phyloP scores from a whole-genome alignment of 2,888 invertebrate species.

The Yponomeuta evonymella region DNA sequence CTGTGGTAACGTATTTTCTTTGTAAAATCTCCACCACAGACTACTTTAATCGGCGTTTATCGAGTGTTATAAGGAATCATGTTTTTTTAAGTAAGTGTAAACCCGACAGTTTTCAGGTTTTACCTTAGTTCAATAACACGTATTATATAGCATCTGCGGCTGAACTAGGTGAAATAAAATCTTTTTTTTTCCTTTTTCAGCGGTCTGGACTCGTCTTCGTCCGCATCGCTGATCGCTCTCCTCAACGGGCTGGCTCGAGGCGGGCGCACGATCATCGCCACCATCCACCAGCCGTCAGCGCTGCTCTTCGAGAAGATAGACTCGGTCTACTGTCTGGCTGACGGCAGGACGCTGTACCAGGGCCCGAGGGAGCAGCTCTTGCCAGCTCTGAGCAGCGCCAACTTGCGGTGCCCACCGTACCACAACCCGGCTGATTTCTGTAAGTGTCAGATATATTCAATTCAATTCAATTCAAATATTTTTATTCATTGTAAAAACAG shows the following conservation, averaged over 20 bases:
- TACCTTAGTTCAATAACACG: too few species aligned
- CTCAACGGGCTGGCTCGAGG: slow-evolving; percentile 88
- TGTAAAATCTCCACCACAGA: too few species aligned
- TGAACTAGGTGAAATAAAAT: too few species aligned
- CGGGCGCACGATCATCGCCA: slow-evolving; percentile 92
- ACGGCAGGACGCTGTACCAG: slow-evolving; percentile 89
- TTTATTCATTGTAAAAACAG: too few species aligned
- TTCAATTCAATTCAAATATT: too few species aligned
- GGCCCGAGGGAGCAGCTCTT: slow-evolving; percentile 84
- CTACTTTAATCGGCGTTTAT: too few species aligned
- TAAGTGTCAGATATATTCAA: slow-evolving; percentile 73
- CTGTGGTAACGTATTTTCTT: too few species aligned
- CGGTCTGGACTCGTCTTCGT: slow-evolving; percentile 92
- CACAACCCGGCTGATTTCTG: slow-evolving; percentile 98
- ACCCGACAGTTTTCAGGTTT: too few species aligned
- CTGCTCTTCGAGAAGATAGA: slow-evolving; percentile 95
- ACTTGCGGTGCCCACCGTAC: slow-evolving; percentile 90
- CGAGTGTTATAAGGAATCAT: too few species aligned
- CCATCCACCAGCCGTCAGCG: slow-evolving; percentile 96
- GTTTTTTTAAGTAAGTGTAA: too few species aligned
- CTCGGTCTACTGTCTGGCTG: slow-evolving; percentile 88
- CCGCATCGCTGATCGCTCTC: slow-evolving; percentile 87
- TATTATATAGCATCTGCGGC: too few species aligned
- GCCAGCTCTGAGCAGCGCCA: slow-evolving; percentile 85
- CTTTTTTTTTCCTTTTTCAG: slow-evolving; percentile 60